phyloP scores from a whole-genome alignment of 1,140 invertebrate genomes.

The Papilio polyxenes region DNA sequence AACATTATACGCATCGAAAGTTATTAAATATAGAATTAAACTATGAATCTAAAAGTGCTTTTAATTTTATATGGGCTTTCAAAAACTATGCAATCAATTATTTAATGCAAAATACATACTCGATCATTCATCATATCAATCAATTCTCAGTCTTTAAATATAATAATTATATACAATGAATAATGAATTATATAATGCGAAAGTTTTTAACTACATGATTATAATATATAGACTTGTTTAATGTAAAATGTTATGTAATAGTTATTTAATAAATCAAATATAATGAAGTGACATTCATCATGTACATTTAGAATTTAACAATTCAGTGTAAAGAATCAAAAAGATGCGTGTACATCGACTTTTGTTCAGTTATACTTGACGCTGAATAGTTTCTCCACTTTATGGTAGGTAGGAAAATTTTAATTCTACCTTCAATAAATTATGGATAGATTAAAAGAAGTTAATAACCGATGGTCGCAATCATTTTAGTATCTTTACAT shows the following conservation, averaged over 20 bases:
- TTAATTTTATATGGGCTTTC: not conserved
- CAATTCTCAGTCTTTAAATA: constrained; percentile 36
- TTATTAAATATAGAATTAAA: constrained; percentile 28
- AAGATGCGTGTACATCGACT: too few relatives aligned
- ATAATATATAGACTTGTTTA: constrained; percentile 1
- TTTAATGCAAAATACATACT: not conserved
- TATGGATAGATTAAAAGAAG: too few relatives aligned
- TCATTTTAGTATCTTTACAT: not conserved
- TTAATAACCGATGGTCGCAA: too few relatives aligned
- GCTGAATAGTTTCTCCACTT: too few relatives aligned
- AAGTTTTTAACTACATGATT: constrained; percentile 5
- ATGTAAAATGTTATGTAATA: not conserved
- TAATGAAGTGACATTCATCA: not conserved
- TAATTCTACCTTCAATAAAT: too few relatives aligned
- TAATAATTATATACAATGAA: constrained; percentile 30
- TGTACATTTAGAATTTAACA: not conserved
- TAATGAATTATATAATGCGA: not conserved
- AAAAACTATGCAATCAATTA: not conserved
- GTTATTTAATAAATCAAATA: not conserved
- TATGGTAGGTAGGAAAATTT: too few relatives aligned
- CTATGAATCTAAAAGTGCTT: constrained; percentile 12
- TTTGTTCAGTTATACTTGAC: too few relatives aligned
- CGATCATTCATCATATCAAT: constrained; percentile 31
- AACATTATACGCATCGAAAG: constrained; percentile 42
- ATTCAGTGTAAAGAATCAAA: not conserved